A percentile compares a stretch with the other conserved stretches of the same genome.
Conservation (phyloP, 2,113 vertebrate species). For the Rhinoptilus africanus region DNA sequence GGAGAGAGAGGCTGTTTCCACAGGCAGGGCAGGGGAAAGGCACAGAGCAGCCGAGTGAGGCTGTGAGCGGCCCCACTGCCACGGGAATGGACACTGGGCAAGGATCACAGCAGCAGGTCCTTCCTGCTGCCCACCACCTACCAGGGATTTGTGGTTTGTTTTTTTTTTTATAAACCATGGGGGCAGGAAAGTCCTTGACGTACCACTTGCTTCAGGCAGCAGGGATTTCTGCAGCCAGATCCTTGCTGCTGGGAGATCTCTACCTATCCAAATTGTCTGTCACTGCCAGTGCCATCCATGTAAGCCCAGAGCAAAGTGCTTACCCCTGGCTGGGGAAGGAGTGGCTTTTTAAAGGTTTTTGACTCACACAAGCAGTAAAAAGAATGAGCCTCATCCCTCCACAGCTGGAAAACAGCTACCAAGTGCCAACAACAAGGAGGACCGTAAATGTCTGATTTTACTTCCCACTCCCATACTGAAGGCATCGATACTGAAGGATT, state of each 20-base stretch:
- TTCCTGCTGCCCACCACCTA: too few species aligned
- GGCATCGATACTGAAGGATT: fast-evolving
- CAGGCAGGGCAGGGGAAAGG: too few species aligned
- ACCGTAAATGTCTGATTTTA: neutral
- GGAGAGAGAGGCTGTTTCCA: too few species aligned
- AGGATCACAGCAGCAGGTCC: too few species aligned
- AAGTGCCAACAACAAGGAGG: fast-evolving
- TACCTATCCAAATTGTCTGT: fast-evolving
- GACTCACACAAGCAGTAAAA: neutral
- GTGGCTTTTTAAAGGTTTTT: neutral
- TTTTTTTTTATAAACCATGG: neutral
- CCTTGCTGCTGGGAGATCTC: neutral
- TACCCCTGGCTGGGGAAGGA: neutral
- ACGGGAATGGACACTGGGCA: too few species aligned
- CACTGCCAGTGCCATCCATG: fast-evolving
- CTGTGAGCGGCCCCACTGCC: too few species aligned
- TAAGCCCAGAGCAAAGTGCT: neutral
- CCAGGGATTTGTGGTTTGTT: too few species aligned
- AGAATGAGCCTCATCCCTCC: neutral
- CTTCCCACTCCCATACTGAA: fast-evolving
- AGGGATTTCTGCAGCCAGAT: neutral
- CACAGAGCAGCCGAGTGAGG: too few species aligned
- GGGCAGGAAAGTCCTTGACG: neutral
- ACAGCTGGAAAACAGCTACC: neutral
- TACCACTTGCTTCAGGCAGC: neutral